phyloP scores from a whole-genome alignment of 2,113 vertebrate genomes.

The Climacteris rufus region DNA sequence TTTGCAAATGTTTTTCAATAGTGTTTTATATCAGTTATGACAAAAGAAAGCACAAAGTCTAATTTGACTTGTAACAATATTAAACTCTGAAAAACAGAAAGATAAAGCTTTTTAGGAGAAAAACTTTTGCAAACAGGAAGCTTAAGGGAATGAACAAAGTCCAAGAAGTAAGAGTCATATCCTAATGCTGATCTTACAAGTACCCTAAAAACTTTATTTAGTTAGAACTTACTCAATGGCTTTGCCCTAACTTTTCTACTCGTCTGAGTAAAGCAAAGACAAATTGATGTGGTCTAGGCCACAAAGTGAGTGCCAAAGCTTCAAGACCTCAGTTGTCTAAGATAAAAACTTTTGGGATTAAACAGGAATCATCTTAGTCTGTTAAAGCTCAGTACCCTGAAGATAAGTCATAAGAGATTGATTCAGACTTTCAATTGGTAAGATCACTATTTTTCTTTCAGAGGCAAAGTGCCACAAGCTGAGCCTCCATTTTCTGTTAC shows the following conservation, averaged over 20 bases:
- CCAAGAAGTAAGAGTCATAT: slow-evolving; percentile 2
- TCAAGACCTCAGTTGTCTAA: background rate
- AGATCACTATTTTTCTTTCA: background rate
- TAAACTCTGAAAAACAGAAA: background rate
- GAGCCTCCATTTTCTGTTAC: rapidly evolving
- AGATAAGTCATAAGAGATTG: background rate
- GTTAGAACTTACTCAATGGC: background rate
- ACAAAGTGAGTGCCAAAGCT: background rate
- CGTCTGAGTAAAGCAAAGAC: background rate
- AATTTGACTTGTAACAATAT: background rate
- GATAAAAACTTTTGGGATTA: background rate
- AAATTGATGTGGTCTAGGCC: background rate
- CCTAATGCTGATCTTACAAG: background rate
- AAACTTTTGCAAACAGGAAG: background rate
- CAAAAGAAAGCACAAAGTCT: background rate
- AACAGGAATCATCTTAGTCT: background rate
- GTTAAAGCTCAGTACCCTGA: background rate
- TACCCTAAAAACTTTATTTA: background rate
- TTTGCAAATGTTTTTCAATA: background rate
- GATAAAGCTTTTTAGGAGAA: background rate
- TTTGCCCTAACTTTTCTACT: background rate
- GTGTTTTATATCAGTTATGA: background rate
- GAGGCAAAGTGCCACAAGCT: background rate
- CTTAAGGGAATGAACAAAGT: background rate
- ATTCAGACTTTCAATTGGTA: background rate